Evolutionary conservation across 2,797 vertebrate genomes (phyloP), one percentile per base, ranked within the genome.

Genomic region (Lates japonicus): DNA sequence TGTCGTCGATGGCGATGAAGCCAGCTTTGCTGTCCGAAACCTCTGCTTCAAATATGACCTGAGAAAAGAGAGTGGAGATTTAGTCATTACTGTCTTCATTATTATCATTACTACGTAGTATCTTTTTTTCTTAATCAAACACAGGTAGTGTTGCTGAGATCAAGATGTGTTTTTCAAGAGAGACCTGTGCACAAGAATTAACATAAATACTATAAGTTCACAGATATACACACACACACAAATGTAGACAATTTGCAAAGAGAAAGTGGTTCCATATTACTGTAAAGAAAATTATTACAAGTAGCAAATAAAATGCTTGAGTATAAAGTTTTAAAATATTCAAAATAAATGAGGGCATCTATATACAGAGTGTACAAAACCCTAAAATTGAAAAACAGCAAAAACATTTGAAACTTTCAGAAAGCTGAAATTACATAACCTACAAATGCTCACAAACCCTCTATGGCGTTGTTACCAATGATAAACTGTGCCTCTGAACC

Each of bases 1-100:
- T 97, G 93, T 99, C 98, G 94, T 99, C 98, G 79, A 99, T 97
- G 93, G 97, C 98, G 84, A 99, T 97, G 94, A 98, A 99, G 89
- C 98, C 98, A 58, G 93, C 95, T 95, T 98, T 98, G 82, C 97
- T 96, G 91, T 96, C 96, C 76, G 97, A 97, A 84, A 98, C 96
- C 90, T 98, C 97, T 5, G 98, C 98, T 95, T 99, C 98, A 92
- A 99, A 99, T 94, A 99, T 98, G 93, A 99, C 98, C 98, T 99
- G 95, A 35, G 79, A 69, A 67, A 73, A 75, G 37, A 80, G n/a
- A 57, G 61, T 44, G 49, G 5, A 65, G 2, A 66, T 80, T 75
- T 29, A 70, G 13, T 5, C 9, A 17, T 72, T 46, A 72, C 19
- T 35, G 13, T 54, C 8, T 33, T 54, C 33, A 62, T 77, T 42